Evolutionary conservation across 2,888 invertebrate species (phyloP), one percentile per base, ranked within the genome.

Genomic region (Drosophila trichaetosa): DNA sequence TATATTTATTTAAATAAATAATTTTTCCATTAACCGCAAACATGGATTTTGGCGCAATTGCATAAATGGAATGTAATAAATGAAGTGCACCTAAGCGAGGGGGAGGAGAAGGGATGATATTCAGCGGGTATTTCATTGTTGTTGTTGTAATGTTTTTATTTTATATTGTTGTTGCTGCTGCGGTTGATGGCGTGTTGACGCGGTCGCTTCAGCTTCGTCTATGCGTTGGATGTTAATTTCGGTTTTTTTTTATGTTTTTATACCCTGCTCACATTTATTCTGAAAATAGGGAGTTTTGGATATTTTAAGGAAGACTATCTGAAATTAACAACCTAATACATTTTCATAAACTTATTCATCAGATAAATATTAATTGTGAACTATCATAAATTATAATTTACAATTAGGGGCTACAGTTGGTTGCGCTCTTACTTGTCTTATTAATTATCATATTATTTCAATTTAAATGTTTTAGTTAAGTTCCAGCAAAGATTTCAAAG

Each of bases 1-100:
- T 81, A 83, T 77, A 85, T 84, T 76, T 87, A 84, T 87, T 87
- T 85, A 84, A 85, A 85, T 85, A 85, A 85, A 85, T 87, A 82
- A 87, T 87, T 87, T 87, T 85, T 85, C 83, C 85, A 85, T 85
- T 85, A 85, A 84, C 85, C 85, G 75, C 85, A 85, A 87, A 87
- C 87, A 85, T 85, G 85, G 80, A 81, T 85, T 85, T 87, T 73
- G 81, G 85, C 68, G 84, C 85, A 87, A 81, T 87, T 87, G 87
- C 83, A 82, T 79, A 87, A 84, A 87, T 84, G 87, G 79, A 87
- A 82, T 83, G 86, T 73, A 79, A 83, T 85, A 83, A 85, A 83
- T 81, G 82, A 85, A 82, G 83, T 82, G 69, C 80, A 77, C 60
- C 71, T 61, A 61, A 40, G 59, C 48, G 70, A 13, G 13, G 29